Conservation (phyloP, 2,797 vertebrate species). For the Zalophus californianus region DNA sequence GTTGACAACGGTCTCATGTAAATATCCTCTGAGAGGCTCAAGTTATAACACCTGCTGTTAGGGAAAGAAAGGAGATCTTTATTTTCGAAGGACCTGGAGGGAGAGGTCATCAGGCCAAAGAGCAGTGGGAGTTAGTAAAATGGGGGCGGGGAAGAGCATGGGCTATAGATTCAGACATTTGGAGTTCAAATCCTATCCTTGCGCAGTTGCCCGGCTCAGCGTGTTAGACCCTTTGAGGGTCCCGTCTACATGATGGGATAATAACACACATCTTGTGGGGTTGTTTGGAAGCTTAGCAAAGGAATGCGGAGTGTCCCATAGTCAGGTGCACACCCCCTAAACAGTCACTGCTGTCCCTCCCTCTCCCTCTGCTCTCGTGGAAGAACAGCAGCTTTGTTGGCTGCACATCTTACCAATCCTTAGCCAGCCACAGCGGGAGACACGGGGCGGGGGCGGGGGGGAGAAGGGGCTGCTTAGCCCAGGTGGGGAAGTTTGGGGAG, state of each 20-base stretch:
- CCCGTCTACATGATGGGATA: not conserved
- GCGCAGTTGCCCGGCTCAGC: not conserved
- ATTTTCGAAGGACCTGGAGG: not conserved
- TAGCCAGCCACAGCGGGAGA: not conserved
- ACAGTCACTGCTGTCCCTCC: fast-evolving
- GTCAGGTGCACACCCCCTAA: too few relatives aligned
- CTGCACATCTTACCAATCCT: not conserved
- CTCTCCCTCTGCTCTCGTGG: fast-evolving
- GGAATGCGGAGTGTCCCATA: not conserved
- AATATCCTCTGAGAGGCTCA: not conserved
- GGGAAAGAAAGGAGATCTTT: not conserved
- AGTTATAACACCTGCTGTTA: not conserved
- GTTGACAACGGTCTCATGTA: not conserved
- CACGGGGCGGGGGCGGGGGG: too few relatives aligned
- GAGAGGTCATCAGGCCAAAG: not conserved
- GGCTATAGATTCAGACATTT: not conserved
- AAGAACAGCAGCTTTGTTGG: not conserved
- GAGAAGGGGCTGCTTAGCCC: not conserved
- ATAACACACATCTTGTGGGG: not conserved
- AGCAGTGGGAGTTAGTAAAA: not conserved
- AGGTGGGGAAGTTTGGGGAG: not conserved
- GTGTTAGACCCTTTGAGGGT: not conserved
- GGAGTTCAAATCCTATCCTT: not conserved
- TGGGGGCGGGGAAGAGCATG: fast-evolving
- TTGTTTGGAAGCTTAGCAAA: not conserved